Evolutionary conservation across 2,888 invertebrate genomes (phyloP).

Genomic region (Phragmatobia fuliginosa): DNA sequence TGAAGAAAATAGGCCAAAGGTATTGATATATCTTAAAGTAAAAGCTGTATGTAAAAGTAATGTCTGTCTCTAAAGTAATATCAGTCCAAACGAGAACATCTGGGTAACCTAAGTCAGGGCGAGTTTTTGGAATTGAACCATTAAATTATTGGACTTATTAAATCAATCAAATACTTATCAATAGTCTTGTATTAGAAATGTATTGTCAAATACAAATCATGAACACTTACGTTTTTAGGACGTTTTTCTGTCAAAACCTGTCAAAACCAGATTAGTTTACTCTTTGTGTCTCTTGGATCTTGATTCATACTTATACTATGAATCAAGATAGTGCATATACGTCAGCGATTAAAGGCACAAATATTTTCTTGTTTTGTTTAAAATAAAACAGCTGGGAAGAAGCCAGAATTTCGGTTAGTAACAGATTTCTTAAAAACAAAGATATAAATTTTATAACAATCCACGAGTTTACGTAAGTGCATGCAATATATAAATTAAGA

Average conservation of each 20-base stretch:
- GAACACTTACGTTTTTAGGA: not conserved
- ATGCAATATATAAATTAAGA: slow-evolving; percentile 42
- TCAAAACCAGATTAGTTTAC: too few relatives aligned
- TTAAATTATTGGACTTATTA: not conserved
- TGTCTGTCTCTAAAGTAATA: not conserved
- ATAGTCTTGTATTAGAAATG: too few relatives aligned
- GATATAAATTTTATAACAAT: slow-evolving; percentile 49
- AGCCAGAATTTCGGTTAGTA: slow-evolving; percentile 66
- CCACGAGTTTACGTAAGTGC: slow-evolving; percentile 31
- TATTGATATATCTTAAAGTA: too few relatives aligned
- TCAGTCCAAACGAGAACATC: not conserved
- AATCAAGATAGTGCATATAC: not conserved
- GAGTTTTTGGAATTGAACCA: not conserved
- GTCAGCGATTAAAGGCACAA: slow-evolving; percentile 18
- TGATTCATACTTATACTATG: too few relatives aligned
- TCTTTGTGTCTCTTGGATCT: too few relatives aligned
- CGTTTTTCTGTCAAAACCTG: not conserved
- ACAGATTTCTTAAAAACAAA: slow-evolving; percentile 58
- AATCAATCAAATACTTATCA: too few relatives aligned
- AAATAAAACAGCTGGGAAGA: slow-evolving; percentile 63
- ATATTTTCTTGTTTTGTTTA: slow-evolving; percentile 54
- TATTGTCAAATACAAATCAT: not conserved
- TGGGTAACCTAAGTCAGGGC: not conserved
- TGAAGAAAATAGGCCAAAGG: too few relatives aligned
- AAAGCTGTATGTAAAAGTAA: too few relatives aligned